A percentile compares a stretch with the other conserved stretches of the same genome.
phyloP scores from a whole-genome alignment of 2,113 vertebrate species.

The Amphilophus citrinellus region DNA sequence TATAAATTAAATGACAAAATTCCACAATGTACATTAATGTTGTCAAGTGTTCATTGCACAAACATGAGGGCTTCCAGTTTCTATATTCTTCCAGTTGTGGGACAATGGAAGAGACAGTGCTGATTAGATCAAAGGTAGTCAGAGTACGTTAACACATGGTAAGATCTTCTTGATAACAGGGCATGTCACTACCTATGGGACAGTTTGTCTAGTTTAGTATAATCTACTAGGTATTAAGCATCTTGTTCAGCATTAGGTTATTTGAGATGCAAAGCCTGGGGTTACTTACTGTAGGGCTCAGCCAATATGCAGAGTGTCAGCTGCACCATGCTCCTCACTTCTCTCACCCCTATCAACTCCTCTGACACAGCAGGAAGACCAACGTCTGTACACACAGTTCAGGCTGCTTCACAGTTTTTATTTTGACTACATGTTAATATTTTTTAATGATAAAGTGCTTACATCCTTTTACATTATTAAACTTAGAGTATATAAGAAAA shows the following conservation, averaged over 20 bases:
- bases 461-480: background rate
- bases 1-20: constrained; percentile 1
- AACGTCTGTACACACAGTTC: constrained; percentile 81
- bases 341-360: constrained; percentile 86
- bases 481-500: background rate
- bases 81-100: background rate
- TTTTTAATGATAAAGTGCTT: background rate
- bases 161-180: background rate
- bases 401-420: constrained; percentile 31
- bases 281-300: constrained; percentile 88
- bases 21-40: background rate
- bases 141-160: background rate
- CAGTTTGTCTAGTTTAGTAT: background rate
- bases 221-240: background rate
- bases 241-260: background rate
- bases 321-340: constrained; percentile 92
- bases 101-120: background rate
- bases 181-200: background rate
- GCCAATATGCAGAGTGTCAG: constrained; percentile 87
- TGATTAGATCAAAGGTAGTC: background rate
- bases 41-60: background rate
- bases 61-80: background rate
- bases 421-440: background rate
- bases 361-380: constrained; percentile 86
- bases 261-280: background rate